Conservation (phyloP, 2,888 invertebrate species). For the Eudasyphora cyanicolor region DNA sequence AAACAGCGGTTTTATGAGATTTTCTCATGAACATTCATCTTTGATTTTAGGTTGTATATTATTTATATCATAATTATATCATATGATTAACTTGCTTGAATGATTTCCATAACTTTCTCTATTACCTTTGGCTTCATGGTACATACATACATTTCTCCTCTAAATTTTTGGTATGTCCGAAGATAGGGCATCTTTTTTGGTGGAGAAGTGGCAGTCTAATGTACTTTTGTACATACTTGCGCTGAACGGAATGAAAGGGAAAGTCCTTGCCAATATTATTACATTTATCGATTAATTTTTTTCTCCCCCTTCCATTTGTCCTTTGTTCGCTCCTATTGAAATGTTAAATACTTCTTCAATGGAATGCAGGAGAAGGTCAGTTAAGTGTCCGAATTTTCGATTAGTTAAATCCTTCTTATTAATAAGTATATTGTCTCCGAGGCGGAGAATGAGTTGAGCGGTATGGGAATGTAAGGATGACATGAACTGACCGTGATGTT, state of each 20-base stretch:
- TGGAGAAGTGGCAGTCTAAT: too few species aligned
- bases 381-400: background rate
- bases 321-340: background rate
- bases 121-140: too few species aligned
- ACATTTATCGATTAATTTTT: background rate
- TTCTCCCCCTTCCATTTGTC: background rate
- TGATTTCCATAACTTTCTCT: too few species aligned
- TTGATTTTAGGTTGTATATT: too few species aligned
- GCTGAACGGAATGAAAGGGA: background rate
- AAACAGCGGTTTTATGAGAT: too few species aligned
- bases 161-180: too few species aligned
- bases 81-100: too few species aligned
- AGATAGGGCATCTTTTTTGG: too few species aligned
- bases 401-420: background rate
- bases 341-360: background rate
- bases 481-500: constrained; percentile 1
- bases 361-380: background rate
- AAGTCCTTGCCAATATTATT: background rate
- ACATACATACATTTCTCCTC: too few species aligned
- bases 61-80: too few species aligned
- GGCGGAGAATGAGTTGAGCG: background rate
- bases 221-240: background rate
- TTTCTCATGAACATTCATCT: too few species aligned
- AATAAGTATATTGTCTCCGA: background rate
- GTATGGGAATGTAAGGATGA: too few species aligned